phyloP scores from a whole-genome alignment of 2,888 invertebrate genomes.

The Galeopsomyia nigrocyanea region DNA sequence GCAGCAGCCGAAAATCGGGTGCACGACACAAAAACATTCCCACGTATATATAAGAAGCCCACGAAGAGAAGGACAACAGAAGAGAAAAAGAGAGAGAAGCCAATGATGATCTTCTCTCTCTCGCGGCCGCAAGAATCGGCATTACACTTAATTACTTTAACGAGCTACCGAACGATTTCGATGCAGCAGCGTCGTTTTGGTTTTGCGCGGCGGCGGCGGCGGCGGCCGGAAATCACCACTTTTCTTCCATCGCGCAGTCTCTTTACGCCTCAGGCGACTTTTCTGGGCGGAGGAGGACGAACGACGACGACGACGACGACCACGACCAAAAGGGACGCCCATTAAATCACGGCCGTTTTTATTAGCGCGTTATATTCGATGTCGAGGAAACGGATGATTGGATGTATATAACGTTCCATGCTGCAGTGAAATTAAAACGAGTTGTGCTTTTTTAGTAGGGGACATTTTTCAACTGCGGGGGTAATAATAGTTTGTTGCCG shows the following conservation, averaged over 20 bases:
- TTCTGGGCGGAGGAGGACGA: no score
- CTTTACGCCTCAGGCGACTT: background rate
- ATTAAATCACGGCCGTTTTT: no score
- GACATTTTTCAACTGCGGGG: no score
- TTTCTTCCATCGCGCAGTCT: conserved; percentile 15
- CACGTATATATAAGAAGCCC: conserved; percentile 27
- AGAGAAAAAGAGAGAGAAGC: conserved; percentile 1
- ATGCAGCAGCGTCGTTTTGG: conserved; percentile 17
- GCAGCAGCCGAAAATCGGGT: conserved; percentile 23
- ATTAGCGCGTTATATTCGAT: no score
- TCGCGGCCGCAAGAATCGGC: conserved; percentile 33
- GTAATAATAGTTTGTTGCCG: no score
- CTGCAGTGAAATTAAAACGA: no score
- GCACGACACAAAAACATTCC: conserved; percentile 44
- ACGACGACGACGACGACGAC: no score
- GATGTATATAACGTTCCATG: no score
- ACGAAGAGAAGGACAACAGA: conserved; percentile 1
- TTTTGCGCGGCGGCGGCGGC: conserved; percentile 35
- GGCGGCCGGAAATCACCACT: conserved; percentile 45
- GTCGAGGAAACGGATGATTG: no score
- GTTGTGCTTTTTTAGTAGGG: no score
- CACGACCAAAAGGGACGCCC: no score
- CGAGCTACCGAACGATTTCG: conserved; percentile 39
- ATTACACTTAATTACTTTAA: conserved; percentile 48
- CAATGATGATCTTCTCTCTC: conserved; percentile 7